Conservation (phyloP, 1,140 invertebrate species). For the Pseudomyrmex dendroicus region DNA sequence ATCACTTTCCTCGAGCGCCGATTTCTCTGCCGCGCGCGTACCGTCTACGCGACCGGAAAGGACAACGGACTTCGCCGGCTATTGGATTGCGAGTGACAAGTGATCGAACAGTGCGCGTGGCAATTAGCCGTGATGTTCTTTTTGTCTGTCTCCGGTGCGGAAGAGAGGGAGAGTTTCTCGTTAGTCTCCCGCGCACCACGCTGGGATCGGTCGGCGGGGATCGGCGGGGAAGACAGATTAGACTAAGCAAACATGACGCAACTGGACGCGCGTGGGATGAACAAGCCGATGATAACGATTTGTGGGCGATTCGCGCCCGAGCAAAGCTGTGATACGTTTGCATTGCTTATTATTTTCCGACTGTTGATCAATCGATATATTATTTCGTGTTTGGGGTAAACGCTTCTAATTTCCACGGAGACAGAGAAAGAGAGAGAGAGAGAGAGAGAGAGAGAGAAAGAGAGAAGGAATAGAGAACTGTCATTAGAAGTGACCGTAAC, state of each 20-base stretch:
- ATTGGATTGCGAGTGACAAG: slow-evolving; percentile 78
- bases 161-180: slow-evolving; percentile 41
- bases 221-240: slow-evolving; percentile 41
- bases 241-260: slow-evolving; percentile 57
- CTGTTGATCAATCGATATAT: neutral
- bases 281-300: slow-evolving; percentile 51
- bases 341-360: slow-evolving; percentile 11
- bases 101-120: slow-evolving; percentile 76
- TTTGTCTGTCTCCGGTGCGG: slow-evolving; percentile 64
- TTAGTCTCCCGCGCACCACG: neutral
- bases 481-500: too few relatives aligned
- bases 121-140: slow-evolving; percentile 78
- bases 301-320: slow-evolving; percentile 3
- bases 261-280: slow-evolving; percentile 33
- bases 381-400: neutral
- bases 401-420: neutral
- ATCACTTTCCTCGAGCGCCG: slow-evolving; percentile 13
- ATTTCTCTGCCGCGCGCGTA: slow-evolving; percentile 39
- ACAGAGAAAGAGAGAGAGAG: neutral
- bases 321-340: neutral
- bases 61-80: slow-evolving; percentile 65
- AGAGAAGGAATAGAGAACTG: too few relatives aligned
- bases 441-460: neutral
- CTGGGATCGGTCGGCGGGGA: slow-evolving; percentile 1
- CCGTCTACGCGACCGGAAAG: slow-evolving; percentile 46